Evolutionary conservation across 2,113 vertebrate species (phyloP).

Genomic region (Trematocara nigrifrons): DNA sequence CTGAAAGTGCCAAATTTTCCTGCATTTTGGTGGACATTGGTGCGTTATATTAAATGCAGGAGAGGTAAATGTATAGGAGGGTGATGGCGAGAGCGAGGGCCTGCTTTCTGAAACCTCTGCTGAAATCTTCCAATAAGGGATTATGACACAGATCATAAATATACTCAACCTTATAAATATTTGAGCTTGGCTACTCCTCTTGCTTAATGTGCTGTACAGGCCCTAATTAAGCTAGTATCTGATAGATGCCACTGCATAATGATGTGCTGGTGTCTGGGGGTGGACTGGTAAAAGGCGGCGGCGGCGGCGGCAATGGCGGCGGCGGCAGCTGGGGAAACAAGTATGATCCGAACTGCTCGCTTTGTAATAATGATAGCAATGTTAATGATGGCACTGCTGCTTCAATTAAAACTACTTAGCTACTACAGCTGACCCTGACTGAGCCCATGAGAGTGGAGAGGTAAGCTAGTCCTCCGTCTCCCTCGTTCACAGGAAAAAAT

Average conservation of each 20-base stretch:
- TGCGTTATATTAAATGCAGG: background rate
- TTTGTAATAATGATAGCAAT: conserved; percentile 65
- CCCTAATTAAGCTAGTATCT: conserved; percentile 77
- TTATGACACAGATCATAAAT: conserved; percentile 77
- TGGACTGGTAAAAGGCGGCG: background rate
- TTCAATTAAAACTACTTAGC: conserved; percentile 65
- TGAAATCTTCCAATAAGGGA: conserved; percentile 63
- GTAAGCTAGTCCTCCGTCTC: background rate
- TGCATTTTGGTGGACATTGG: background rate
- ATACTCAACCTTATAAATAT: conserved; percentile 79
- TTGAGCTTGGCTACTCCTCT: conserved; percentile 71
- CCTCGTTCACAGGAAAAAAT: background rate
- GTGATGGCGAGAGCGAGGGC: background rate
- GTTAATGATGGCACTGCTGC: conserved; percentile 60
- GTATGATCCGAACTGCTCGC: conserved; percentile 52
- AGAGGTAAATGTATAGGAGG: background rate
- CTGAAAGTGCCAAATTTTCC: background rate
- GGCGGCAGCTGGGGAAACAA: conserved; percentile 42
- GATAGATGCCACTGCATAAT: conserved; percentile 75
- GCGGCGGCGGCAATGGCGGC: background rate
- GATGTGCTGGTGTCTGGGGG: conserved; percentile 64
- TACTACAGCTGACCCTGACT: conserved; percentile 32
- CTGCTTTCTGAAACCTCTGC: conserved; percentile 43
- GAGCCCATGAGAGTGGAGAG: conserved; percentile 1
- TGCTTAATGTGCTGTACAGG: conserved; percentile 76